Evolutionary conservation across 2,113 vertebrate species (phyloP).

Genomic region (Channa maculata): DNA sequence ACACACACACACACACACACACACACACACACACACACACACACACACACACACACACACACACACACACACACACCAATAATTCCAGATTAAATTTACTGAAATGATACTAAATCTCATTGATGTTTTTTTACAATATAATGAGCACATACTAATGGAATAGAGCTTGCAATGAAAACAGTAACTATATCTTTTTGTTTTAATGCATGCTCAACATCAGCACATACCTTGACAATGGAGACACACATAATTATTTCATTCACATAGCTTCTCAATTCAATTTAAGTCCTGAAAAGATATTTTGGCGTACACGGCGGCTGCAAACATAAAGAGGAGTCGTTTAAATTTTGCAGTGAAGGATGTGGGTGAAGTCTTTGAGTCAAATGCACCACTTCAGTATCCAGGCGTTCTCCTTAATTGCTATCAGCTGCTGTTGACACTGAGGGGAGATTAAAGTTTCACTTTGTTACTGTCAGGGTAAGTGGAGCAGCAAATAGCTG

Average conservation of each 20-base stretch:
- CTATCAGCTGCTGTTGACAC: conserved; percentile 81
- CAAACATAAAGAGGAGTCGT: conserved; percentile 33
- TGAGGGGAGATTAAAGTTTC: conserved; percentile 81
- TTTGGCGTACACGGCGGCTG: conserved; percentile 4
- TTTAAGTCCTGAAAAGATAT: conserved; percentile 21
- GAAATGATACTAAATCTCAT: conserved; percentile 26
- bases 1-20: too few relatives aligned
- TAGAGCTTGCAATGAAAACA: conserved; percentile 34
- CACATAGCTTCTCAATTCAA: conserved; percentile 32
- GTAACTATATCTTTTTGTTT: conserved; percentile 33
- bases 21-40: too few relatives aligned
- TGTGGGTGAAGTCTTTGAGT: conserved; percentile 67
- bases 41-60: too few relatives aligned
- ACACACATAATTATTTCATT: conserved; percentile 11
- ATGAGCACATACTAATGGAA: conserved; percentile 4
- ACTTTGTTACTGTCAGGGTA: conserved; percentile 83
- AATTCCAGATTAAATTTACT: conserved; percentile 37
- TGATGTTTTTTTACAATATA: conserved; percentile 37
- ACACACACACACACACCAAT: too few relatives aligned
- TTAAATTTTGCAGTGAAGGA: conserved; percentile 42
- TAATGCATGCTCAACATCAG: conserved; percentile 13
- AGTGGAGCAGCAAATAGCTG: conserved; percentile 83
- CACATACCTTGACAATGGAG: conserved; percentile 18
- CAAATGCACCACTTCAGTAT: conserved; percentile 65
- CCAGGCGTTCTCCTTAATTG: conserved; percentile 73